Percentiles rank a stretch among this genome's conserved stretches.
Evolutionary conservation across 53 echinoderm and acorn worm genomes (phyloP).

Genomic region (Antedon mediterranea): DNA sequence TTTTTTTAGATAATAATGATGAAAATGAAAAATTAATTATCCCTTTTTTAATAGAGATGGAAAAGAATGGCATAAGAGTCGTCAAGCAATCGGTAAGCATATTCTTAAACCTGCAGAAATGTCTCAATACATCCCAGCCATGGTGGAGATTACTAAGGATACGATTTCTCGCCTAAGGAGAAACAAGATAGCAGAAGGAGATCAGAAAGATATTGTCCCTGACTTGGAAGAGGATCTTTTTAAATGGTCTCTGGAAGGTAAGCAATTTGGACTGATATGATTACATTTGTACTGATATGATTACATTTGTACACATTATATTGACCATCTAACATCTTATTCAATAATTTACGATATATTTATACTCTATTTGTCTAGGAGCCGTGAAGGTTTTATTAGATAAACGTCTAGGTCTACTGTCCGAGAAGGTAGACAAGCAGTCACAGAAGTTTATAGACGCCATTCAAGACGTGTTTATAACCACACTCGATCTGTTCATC

Average conservation of each 20-base stretch:
- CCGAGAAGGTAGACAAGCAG: background rate
- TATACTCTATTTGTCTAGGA: background rate
- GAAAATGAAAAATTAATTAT: too few species aligned
- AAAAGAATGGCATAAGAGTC: background rate
- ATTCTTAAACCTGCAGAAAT: background rate
- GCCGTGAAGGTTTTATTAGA: background rate
- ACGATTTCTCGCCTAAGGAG: background rate
- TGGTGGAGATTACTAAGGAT: background rate
- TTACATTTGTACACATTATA: too few species aligned
- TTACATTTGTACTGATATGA: too few species aligned
- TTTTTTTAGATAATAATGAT: too few species aligned
- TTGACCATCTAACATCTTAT: too few species aligned
- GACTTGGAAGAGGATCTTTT: background rate
- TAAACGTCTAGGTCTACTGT: background rate
- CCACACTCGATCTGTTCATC: background rate
- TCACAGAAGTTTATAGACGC: background rate
- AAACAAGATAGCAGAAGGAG: background rate
- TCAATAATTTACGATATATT: too few species aligned
- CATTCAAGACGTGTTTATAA: background rate
- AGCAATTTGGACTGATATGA: too few species aligned
- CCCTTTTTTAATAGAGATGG: background rate
- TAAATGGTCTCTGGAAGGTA: background rate
- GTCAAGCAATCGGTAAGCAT: background rate
- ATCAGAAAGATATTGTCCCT: background rate
- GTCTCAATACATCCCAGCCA: background rate